Evolutionary conservation across 1,140 invertebrate genomes (phyloP).

Genomic region (Doryteuthis pealeii): DNA sequence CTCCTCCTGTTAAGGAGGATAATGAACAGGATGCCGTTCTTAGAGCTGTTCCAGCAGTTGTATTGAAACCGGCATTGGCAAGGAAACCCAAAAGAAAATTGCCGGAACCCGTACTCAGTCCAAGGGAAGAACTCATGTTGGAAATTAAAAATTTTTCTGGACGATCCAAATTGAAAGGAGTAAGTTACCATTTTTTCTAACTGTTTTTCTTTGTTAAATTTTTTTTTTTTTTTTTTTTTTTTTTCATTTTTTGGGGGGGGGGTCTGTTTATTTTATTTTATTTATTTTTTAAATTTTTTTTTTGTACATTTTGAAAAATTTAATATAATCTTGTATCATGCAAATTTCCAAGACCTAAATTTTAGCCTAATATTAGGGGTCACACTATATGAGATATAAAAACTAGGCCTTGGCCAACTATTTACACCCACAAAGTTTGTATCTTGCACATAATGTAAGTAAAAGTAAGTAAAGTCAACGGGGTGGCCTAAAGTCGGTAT

Average conservation of each 20-base stretch:
- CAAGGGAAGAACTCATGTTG: slow-evolving; percentile 70
- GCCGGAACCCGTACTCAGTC: slow-evolving; percentile 61
- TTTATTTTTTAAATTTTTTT: too few relatives aligned
- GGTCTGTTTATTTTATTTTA: too few relatives aligned
- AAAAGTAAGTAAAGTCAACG: too few relatives aligned
- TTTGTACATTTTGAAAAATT: too few relatives aligned
- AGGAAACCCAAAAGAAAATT: slow-evolving; percentile 30
- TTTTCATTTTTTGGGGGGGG: not conserved
- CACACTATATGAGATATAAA: too few relatives aligned
- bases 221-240: not conserved
- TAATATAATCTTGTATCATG: too few relatives aligned
- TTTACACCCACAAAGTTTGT: too few relatives aligned
- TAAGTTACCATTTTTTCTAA: slow-evolving; percentile 46
- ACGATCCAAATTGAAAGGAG: slow-evolving; percentile 64
- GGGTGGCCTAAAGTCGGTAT: too few relatives aligned
- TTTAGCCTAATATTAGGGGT: too few relatives aligned
- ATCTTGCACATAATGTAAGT: too few relatives aligned
- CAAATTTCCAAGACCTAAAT: too few relatives aligned
- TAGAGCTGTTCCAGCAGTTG: not conserved
- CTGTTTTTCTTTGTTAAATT: not conserved
- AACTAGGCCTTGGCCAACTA: too few relatives aligned
- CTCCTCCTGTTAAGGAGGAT: not conserved
- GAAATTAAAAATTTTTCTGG: slow-evolving; percentile 74
- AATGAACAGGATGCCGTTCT: not conserved
- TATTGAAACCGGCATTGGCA: slow-evolving; percentile 15